Percentiles rank a stretch among this genome's conserved stretches.
Evolutionary conservation across 2,113 vertebrate species (phyloP).

Genomic region (Maccullochella peelii): DNA sequence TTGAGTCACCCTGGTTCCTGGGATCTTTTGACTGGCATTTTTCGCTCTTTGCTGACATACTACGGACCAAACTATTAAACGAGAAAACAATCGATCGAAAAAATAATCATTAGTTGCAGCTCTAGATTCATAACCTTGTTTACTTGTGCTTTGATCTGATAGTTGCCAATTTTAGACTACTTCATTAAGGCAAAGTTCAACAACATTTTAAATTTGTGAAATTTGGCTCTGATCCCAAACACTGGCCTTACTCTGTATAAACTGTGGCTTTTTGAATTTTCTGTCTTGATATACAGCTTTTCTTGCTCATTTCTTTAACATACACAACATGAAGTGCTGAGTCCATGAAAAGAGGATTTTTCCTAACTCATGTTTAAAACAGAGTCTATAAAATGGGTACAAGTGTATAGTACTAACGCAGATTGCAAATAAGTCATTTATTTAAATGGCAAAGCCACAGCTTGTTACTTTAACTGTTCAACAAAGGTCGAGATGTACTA

Average conservation of each 20-base stretch:
- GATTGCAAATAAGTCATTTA: neutral
- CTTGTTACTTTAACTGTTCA: neutral
- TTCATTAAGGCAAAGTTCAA: neutral
- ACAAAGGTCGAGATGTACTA: neutral
- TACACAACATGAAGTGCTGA: neutral
- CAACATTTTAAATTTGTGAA: neutral
- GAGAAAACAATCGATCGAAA: neutral
- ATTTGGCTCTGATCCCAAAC: too few relatives aligned
- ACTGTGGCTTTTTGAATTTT: neutral
- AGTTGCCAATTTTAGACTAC: neutral
- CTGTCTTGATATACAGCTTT: neutral
- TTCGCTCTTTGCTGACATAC: neutral
- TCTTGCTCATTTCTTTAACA: neutral
- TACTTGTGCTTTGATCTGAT: neutral
- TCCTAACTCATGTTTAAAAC: constrained; percentile 1
- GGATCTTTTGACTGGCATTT: neutral
- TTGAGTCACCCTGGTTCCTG: neutral
- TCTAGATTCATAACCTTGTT: neutral
- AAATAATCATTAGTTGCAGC: neutral
- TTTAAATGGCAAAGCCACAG: neutral
- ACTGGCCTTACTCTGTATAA: neutral
- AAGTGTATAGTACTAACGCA: neutral
- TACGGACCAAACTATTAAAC: neutral
- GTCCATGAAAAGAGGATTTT: neutral
- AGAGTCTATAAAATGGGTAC: neutral